Evolutionary conservation across 2,113 vertebrate species (phyloP), one percentile per base, ranked within the genome.

Genomic region (Athene noctua): DNA sequence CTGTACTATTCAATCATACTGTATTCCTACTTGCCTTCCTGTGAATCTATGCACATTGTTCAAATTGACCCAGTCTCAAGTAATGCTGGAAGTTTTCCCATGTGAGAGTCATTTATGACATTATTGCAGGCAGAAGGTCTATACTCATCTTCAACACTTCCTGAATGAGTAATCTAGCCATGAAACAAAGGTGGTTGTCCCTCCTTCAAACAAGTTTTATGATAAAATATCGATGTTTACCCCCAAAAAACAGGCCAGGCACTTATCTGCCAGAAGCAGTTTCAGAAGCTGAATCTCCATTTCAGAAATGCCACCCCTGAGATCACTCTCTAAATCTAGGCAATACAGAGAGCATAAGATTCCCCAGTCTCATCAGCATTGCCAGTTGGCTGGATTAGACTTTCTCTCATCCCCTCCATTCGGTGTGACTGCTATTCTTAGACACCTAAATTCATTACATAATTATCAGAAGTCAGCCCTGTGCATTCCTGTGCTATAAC

Each of bases 241-340:
- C 7, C 19, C 51, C 58, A 82, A 93, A 66, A 47, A 44, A 55
- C 10, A 89, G 42, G 30, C 77, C 57, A 87, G 47, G 47, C 30
- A 81, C 46, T 86, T 84, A 42, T 55, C 51, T 61, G 61, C 84
- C 93, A 95, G 38, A 58, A 81, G 65, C 12, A 51, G 80, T 78
- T 92, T 92, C 83, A 93, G 78, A 78, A 96, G 68, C 47, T 74
- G 84, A 87, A 75, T 68, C 23, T 86, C 58, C 29, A 36, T 90
- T 95, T 89, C 78, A 82, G 62, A 85, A 94, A 91, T 5, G 1
- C 49, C 70, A 90, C 87, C 54, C 82, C 96, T 94, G 84, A 96
- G 78, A 94, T 96, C 92, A 87, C 19, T 68, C n/a, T 72, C 84
- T 92, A 96, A 95, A 96, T 88, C 80, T 36, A 72, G 87, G 70